These are phyloP conservation scores for Manis javanica DNA, from an alignment of 2,797 vertebrate genomes.

Conservation along the genomic window DNA sequence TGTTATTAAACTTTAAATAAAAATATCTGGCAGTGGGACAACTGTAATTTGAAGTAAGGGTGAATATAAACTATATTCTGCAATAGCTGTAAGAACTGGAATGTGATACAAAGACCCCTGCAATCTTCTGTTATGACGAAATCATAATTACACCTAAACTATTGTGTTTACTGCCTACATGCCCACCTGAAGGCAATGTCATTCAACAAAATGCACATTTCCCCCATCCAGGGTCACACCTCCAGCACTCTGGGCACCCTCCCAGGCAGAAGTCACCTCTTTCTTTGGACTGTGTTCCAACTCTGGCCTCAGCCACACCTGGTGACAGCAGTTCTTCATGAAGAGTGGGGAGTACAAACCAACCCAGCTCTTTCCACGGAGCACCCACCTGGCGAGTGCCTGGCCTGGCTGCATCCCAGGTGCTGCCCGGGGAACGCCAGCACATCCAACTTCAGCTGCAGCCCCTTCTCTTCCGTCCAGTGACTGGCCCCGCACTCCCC, in stretches of 20 bases:
- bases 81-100: fast-evolving
- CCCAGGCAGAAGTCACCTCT: background rate
- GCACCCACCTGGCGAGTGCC: fast-evolving
- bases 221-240: fast-evolving
- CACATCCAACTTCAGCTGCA: too few species aligned
- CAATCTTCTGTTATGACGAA: background rate
- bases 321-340: background rate
- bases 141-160: background rate
- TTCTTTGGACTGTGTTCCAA: background rate
- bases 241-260: background rate
- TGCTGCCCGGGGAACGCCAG: background rate
- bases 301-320: background rate
- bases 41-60: background rate
- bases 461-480: background rate
- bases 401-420: fast-evolving
- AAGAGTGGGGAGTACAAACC: fast-evolving
- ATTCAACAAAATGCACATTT: fast-evolving
- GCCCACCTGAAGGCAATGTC: background rate
- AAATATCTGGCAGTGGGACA: background rate
- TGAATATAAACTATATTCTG: background rate
- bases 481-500: background rate
- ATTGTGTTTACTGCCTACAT: fast-evolving
- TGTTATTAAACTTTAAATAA: background rate
- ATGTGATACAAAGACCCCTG: background rate
- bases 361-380: fast-evolving